Evolutionary conservation across 2,888 invertebrate genomes (phyloP).

Genomic region (Dichetophora obliterata): DNA sequence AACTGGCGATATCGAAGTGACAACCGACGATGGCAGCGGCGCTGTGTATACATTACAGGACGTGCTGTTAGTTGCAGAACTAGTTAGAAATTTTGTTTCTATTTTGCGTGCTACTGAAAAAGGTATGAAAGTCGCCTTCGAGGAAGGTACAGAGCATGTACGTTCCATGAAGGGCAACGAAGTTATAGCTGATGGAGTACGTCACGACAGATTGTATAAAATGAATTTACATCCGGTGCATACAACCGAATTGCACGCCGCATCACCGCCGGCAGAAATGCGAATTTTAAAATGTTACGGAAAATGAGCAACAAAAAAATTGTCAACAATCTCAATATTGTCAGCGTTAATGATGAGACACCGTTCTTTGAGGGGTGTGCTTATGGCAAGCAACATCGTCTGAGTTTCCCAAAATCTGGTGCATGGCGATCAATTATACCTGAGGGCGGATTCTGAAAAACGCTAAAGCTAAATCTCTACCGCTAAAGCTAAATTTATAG

Average conservation of each 20-base stretch:
- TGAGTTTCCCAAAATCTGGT: slow-evolving; percentile 24
- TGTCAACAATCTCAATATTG: slow-evolving; percentile 25
- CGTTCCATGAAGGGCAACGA: slow-evolving; percentile 39
- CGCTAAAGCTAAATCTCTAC: too few relatives aligned
- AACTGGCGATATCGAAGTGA: slow-evolving; percentile 45
- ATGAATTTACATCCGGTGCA: slow-evolving; percentile 32
- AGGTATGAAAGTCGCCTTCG: slow-evolving; percentile 44
- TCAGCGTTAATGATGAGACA: slow-evolving; percentile 13
- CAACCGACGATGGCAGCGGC: slow-evolving; percentile 9
- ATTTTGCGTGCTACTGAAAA: slow-evolving; percentile 38
- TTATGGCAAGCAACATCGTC: slow-evolving; percentile 9
- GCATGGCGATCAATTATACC: slow-evolving; percentile 25
- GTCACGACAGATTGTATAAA: slow-evolving; percentile 43
- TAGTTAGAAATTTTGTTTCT: slow-evolving; percentile 40
- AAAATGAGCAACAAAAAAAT: not conserved
- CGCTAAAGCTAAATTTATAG: too few relatives aligned
- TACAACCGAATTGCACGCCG: slow-evolving; percentile 25
- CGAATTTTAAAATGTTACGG: not conserved
- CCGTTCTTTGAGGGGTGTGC: not conserved
- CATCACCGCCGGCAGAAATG: slow-evolving; percentile 14
- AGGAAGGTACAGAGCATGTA: slow-evolving; percentile 43
- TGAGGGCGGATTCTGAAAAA: too few relatives aligned
- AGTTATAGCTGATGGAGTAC: slow-evolving; percentile 43
- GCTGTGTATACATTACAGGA: slow-evolving; percentile 37
- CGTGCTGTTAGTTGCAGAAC: slow-evolving; percentile 42